Base-by-base conservation (phyloP, 2,888 invertebrate species). In the Aphodius sticticus region DNA sequence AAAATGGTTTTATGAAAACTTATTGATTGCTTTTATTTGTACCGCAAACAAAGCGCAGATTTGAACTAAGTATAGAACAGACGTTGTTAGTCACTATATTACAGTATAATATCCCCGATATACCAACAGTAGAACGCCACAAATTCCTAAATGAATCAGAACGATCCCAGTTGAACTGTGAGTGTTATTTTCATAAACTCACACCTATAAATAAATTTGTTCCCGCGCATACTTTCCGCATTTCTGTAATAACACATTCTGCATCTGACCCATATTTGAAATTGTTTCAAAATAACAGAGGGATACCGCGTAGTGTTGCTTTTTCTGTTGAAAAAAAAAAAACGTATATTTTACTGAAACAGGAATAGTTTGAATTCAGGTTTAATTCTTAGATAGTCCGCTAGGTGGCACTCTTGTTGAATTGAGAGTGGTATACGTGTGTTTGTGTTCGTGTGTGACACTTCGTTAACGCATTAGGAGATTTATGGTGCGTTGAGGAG, bases 151-250 rank as follows among this genome's bases (percentile, higher is more conserved):
- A 53, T 53, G 53, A 53, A 53, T 53, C 53, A 53, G 53, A 53
- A 53, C 53, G 53, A 53, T 53, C 53, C 53, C 12, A 5, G 2
- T 53, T 0, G 12, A 53, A 53, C 53, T 53, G 53, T 12, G 53
- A 53, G 53, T 53, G 53, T 53, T 53, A 53, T 53, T 53, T 53
- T 53, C 53, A 53, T 53, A 53, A 53, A 53, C 53, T 53, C 53
- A 53, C 53, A 53, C 53, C 53, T 53, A 53, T 53, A 53, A 53
- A 53, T 53, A 53, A 53, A 53, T 9, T 53, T 7, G 53, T 53
- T 26, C 26, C 53, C 53, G 12, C 53, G 53, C 53, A 53, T 53
- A 53, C 53, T 53, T 53, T 53, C 53, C 53, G 53, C 53, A 53
- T 53, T 53, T 53, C 53, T 53, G 53, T 53, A 53, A 53, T 53